These are phyloP conservation scores for Psittacula echo DNA, from an alignment of 2,797 vertebrate genomes.

Conservation along the genomic window DNA sequence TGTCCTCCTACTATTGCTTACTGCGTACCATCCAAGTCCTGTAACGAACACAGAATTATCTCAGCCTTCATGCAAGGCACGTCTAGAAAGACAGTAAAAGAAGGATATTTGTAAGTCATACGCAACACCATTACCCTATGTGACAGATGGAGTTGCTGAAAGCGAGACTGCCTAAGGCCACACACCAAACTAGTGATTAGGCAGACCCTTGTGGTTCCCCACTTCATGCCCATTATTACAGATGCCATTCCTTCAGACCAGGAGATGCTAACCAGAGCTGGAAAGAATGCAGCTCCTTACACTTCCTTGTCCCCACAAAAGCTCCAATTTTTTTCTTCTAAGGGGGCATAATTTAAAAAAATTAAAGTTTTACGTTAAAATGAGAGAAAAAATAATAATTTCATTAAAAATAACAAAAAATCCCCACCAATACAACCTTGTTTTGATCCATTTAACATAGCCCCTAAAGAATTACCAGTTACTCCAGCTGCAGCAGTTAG, in stretches of 20 bases:
- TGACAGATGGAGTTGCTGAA: too few species aligned
- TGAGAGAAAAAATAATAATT: neutral
- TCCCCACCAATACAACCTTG: neutral
- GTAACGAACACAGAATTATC: neutral
- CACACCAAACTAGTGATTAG: too few species aligned
- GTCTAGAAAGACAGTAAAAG: neutral
- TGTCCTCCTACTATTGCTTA: neutral
- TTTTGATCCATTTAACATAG: neutral
- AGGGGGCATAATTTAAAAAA: neutral
- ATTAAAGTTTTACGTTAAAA: neutral
- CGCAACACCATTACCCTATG: too few species aligned
- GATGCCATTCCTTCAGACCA: neutral
- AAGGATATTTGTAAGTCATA: neutral
- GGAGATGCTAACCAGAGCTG: neutral
- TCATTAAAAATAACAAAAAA: neutral
- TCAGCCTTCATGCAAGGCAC: neutral
- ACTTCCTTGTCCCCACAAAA: neutral
- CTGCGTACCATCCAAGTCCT: neutral
- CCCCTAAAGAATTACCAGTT: neutral
- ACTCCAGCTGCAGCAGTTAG: neutral
- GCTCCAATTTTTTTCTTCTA: neutral
- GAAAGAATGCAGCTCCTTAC: neutral
- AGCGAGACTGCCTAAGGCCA: too few species aligned
- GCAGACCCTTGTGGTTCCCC: too few species aligned
- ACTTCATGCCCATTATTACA: too few species aligned